A percentile compares a stretch with the other conserved stretches of the same genome.
These are phyloP conservation scores for Drosophila pseudoobscura DNA, from an alignment of 1,140 invertebrate species.

Conservation along the genomic window DNA sequence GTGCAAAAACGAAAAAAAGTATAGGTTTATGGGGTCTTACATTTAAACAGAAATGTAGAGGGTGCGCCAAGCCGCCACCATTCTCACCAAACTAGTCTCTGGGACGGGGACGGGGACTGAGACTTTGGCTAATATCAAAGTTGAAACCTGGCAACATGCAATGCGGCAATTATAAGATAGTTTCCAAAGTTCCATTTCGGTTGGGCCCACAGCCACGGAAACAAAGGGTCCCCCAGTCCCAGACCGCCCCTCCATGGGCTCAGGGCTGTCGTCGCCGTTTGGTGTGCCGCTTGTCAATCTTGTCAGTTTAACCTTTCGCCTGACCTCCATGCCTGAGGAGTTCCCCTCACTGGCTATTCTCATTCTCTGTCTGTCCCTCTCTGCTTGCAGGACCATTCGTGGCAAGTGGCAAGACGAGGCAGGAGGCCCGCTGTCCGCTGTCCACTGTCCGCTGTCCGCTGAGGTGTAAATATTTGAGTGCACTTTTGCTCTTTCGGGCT, in stretches of 20 bases:
- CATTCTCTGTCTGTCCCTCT: background rate
- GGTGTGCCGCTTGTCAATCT: conserved; percentile 67
- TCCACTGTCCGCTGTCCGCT: conserved; percentile 10
- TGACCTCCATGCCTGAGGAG: conserved; percentile 61
- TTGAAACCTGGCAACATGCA: conserved; percentile 71
- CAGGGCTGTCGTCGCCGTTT: conserved; percentile 37
- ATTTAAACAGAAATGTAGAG: conserved; percentile 4
- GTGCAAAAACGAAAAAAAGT: too few relatives aligned
- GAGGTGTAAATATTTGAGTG: conserved; percentile 42
- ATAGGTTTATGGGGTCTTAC: too few relatives aligned
- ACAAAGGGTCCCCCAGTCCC: conserved; percentile 43
- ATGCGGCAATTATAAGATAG: conserved; percentile 69
- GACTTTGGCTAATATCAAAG: conserved; percentile 65
- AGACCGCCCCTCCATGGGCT: conserved; percentile 4
- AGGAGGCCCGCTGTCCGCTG: conserved; percentile 14
- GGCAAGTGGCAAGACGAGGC: background rate
- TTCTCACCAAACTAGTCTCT: conserved; percentile 52
- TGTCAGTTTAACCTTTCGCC: conserved; percentile 77
- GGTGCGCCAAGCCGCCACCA: conserved; percentile 39
- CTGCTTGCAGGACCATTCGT: background rate
- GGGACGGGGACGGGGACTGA: background rate
- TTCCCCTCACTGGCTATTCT: conserved; percentile 21
- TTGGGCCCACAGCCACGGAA: conserved; percentile 14
- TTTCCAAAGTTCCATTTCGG: conserved; percentile 38
- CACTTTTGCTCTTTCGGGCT: conserved; percentile 7